Evolutionary conservation across 2,797 vertebrate genomes (phyloP).

Genomic region (Rhyacichthys aspro): DNA sequence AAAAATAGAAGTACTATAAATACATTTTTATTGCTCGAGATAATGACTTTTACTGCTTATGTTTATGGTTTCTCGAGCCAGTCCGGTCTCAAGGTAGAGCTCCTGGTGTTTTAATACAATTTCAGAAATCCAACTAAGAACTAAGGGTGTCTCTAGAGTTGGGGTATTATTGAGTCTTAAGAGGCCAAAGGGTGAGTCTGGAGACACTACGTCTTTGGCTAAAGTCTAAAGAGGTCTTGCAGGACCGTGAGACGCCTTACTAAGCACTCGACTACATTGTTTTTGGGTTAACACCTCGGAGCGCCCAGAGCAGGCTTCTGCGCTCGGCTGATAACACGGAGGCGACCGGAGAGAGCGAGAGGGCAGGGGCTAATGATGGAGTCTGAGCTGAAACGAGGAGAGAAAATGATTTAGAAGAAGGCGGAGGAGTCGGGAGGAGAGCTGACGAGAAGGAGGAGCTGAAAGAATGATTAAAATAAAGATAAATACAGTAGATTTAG

Average conservation of each 20-base stretch:
- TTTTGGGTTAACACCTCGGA: conserved; percentile 58
- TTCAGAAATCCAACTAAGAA: too few relatives aligned
- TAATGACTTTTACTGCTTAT: too few relatives aligned
- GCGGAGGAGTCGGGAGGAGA: conserved; percentile 10
- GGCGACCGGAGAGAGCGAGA: conserved; percentile 52
- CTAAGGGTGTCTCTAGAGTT: background rate
- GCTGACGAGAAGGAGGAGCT: conserved; percentile 18
- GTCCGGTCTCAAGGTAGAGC: too few relatives aligned
- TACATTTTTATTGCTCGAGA: too few relatives aligned
- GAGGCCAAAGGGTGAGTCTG: background rate
- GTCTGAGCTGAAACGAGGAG: conserved; percentile 21
- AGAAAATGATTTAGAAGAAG: conserved; percentile 39
- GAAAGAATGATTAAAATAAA: too few relatives aligned
- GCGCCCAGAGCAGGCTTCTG: conserved; percentile 59
- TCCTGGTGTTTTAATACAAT: background rate
- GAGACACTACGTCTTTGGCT: conserved; percentile 13
- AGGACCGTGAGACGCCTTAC: conserved; percentile 48
- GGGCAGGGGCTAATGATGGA: conserved; percentile 47
- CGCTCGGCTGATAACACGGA: conserved; percentile 62
- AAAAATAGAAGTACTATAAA: too few relatives aligned
- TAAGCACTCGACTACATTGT: conserved; percentile 60
- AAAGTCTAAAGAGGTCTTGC: conserved; percentile 8
- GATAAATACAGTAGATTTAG: conserved; percentile 16
- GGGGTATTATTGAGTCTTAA: conserved; percentile 2
- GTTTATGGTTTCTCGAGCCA: too few relatives aligned